These are phyloP conservation scores for Synanthedon tipuliformis DNA, from an alignment of 2,888 invertebrate genomes.

Conservation along the genomic window DNA sequence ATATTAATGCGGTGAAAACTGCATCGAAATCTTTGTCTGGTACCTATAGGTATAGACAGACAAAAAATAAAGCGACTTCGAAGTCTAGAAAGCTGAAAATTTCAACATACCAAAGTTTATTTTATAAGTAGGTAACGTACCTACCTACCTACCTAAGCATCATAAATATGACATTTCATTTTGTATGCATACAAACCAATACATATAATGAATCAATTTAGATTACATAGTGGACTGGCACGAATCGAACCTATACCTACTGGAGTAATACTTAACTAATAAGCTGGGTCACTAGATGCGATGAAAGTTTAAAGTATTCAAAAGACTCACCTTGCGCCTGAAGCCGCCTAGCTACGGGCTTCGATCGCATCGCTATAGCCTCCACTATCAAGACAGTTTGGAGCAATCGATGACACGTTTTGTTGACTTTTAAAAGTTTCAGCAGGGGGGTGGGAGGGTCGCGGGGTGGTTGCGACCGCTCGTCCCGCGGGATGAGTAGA, in stretches of 20 bases:
- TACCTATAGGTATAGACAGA: too few relatives aligned
- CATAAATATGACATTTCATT: too few relatives aligned
- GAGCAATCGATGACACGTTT: conserved; percentile 41
- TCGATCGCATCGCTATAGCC: conserved; percentile 74
- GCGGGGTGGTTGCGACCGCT: conserved; percentile 39
- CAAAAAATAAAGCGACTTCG: too few relatives aligned
- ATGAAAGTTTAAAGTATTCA: not conserved
- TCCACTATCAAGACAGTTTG: conserved; percentile 27
- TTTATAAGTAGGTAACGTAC: too few relatives aligned
- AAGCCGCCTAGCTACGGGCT: conserved; percentile 77
- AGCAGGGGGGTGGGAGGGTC: conserved; percentile 31
- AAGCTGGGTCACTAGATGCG: not conserved
- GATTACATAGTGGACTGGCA: not conserved
- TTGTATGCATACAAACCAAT: too few relatives aligned
- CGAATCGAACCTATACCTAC: too few relatives aligned
- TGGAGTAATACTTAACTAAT: too few relatives aligned
- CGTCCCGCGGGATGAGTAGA: conserved; percentile 33
- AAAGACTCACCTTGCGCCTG: conserved; percentile 74
- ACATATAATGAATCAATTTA: not conserved
- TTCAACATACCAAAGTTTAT: too few relatives aligned
- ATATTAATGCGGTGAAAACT: too few relatives aligned
- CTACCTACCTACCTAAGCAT: too few relatives aligned
- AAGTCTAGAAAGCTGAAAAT: too few relatives aligned
- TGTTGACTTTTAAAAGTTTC: conserved; percentile 33
- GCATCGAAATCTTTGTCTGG: too few relatives aligned